A percentile compares a stretch with the other conserved stretches of the same genome.
phyloP scores from a whole-genome alignment of 2,888 invertebrate species.

The Conomelus anceps region DNA sequence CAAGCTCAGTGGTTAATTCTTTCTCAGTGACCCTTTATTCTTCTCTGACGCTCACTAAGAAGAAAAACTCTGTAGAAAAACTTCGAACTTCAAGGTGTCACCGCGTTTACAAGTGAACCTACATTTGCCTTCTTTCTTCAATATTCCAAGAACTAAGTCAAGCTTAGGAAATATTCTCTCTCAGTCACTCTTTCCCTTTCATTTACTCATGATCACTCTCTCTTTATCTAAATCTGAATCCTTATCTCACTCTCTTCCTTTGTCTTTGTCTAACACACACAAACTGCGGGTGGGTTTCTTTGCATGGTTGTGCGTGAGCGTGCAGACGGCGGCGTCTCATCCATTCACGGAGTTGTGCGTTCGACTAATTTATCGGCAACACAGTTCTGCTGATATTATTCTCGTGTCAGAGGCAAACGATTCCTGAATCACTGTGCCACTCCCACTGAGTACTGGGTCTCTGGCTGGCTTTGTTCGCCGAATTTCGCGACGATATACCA shows the following conservation, averaged over 20 bases:
- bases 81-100: too few relatives aligned
- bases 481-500: not conserved
- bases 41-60: too few relatives aligned
- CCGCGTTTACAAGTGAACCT: too few relatives aligned
- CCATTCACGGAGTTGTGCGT: not conserved
- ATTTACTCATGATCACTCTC: not conserved
- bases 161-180: too few relatives aligned
- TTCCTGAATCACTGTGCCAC: not conserved
- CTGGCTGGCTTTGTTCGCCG: not conserved
- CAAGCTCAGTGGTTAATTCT: too few relatives aligned
- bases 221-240: not conserved
- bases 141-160: too few relatives aligned
- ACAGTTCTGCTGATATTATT: not conserved
- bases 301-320: not conserved
- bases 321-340: not conserved
- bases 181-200: not conserved
- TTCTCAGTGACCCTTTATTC: too few relatives aligned
- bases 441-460: too few relatives aligned
- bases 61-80: too few relatives aligned
- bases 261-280: too few relatives aligned
- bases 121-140: too few relatives aligned
- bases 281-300: not conserved
- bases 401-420: not conserved
- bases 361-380: not conserved
- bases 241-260: not conserved